These are phyloP conservation scores for Sitobion miscanthi DNA, from an alignment of 1,140 invertebrate species.

Conservation along the genomic window DNA sequence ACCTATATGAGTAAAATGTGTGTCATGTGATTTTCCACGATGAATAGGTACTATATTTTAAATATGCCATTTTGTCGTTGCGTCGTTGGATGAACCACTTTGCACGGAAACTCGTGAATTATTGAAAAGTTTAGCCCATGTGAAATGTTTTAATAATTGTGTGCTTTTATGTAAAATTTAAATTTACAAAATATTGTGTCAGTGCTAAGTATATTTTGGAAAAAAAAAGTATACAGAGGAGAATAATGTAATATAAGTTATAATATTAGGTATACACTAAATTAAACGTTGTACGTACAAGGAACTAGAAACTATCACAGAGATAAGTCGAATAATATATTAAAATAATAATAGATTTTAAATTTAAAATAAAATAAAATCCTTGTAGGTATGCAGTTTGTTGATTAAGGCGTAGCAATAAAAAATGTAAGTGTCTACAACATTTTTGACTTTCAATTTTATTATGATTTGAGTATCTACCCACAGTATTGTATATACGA, in stretches of 20 bases:
- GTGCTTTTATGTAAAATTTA: background rate
- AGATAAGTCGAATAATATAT: no score
- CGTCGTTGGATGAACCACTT: background rate
- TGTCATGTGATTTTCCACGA: background rate
- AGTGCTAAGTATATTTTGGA: background rate
- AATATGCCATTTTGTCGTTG: background rate
- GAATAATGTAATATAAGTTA: background rate
- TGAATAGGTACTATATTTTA: background rate
- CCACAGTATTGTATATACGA: background rate
- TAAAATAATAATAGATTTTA: background rate
- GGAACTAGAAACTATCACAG: no score
- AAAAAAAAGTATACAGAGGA: background rate
- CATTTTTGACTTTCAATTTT: background rate
- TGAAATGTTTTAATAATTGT: background rate
- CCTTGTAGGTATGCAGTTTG: background rate
- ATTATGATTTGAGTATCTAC: background rate
- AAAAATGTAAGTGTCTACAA: no score
- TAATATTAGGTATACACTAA: background rate
- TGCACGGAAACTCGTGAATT: background rate
- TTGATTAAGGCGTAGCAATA: background rate
- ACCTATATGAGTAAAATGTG: background rate
- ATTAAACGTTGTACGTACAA: no score
- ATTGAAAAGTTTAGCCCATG: background rate
- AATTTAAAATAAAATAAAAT: no score
- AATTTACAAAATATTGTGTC: background rate